A percentile compares a stretch with the other conserved stretches of the same genome.
phyloP scores from a whole-genome alignment of 92 coral and sea anemone species.

The Actinernus sp. region DNA sequence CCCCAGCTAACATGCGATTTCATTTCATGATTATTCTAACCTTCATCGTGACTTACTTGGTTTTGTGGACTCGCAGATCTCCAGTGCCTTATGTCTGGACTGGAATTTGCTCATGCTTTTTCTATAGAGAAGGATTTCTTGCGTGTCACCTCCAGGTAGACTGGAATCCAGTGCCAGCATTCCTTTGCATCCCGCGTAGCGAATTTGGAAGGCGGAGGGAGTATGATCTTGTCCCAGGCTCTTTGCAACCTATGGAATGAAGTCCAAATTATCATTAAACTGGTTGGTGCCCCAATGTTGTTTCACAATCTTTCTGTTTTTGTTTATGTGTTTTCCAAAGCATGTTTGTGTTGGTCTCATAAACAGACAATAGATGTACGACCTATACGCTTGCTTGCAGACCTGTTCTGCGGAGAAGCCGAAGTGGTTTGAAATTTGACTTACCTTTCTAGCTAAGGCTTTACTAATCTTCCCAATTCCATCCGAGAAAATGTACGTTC shows the following conservation, averaged over 20 bases:
- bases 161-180: slow-evolving; percentile 86
- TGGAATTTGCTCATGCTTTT: slow-evolving; percentile 89
- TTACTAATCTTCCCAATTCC: slow-evolving; percentile 89
- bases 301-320: no score
- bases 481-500: slow-evolving; percentile 91
- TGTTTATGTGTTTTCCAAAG: no score
- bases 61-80: slow-evolving; percentile 76
- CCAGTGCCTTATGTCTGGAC: slow-evolving; percentile 75
- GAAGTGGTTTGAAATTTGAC: no score
- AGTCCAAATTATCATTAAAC: no score
- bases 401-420: no score
- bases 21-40: no score
- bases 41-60: no score
- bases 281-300: no score
- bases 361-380: no score
- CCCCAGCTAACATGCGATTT: no score
- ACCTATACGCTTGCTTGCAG: no score
- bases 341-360: no score
- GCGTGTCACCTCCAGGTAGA: slow-evolving; percentile 58
- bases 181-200: slow-evolving; percentile 94
- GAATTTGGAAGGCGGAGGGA: slow-evolving; percentile 94
- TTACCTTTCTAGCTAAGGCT: slow-evolving; percentile 82
- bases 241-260: slow-evolving; percentile 62
- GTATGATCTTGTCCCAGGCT: slow-evolving; percentile 64
- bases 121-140: slow-evolving; percentile 70